These are phyloP conservation scores for Rhinogobio ventralis DNA, from an alignment of 2,797 vertebrate genomes.

Conservation along the genomic window DNA sequence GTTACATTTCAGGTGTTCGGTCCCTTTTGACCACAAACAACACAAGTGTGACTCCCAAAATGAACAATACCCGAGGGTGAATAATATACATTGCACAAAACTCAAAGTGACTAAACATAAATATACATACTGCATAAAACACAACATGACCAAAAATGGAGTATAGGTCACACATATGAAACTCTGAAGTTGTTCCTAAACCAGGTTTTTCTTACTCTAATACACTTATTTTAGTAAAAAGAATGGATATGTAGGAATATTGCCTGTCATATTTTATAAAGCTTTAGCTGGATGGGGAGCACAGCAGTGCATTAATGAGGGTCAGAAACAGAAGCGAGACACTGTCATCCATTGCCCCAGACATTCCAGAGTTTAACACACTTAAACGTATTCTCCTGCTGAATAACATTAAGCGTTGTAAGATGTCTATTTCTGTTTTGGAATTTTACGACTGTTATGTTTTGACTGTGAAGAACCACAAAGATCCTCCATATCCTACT, in stretches of 20 bases:
- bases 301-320: constrained; percentile 19
- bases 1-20: no score
- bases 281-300: neutral
- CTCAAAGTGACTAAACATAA: neutral
- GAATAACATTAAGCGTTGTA: neutral
- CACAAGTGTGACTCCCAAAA: no score
- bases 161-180: neutral
- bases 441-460: constrained; percentile 58
- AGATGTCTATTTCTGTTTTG: constrained; percentile 13
- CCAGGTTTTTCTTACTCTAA: neutral
- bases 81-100: neutral
- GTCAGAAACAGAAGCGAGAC: constrained; percentile 7
- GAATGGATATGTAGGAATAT: constrained; percentile 9
- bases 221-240: neutral
- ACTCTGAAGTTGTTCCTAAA: neutral
- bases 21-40: no score
- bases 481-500: constrained; percentile 34
- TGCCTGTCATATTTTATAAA: constrained; percentile 24
- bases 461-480: constrained; percentile 71
- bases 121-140: neutral
- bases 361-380: constrained; percentile 18
- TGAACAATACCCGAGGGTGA: neutral
- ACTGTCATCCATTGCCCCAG: constrained; percentile 24
- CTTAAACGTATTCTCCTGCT: constrained; percentile 5
- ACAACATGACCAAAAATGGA: neutral